A percentile compares a stretch with the other conserved stretches of the same genome.
Conservation (phyloP, 2,797 vertebrate genomes). For the Fringilla coelebs region DNA sequence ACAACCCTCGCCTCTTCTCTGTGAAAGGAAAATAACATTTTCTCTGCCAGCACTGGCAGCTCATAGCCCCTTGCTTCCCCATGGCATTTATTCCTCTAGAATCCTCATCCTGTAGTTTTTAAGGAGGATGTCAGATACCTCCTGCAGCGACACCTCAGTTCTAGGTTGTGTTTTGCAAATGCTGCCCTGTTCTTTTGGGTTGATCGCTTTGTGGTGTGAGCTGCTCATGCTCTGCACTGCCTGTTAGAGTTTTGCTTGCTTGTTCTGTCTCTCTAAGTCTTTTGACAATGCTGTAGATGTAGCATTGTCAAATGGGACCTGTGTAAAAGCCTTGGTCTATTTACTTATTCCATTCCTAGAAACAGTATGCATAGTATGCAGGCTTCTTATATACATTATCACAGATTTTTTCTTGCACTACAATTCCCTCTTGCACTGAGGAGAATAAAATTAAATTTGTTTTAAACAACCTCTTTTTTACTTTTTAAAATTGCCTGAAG, state of each 20-base stretch:
- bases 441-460: background rate
- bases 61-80: rapidly evolving
- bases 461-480: background rate
- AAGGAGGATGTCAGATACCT: background rate
- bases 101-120: background rate
- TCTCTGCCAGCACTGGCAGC: background rate
- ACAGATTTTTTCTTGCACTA: background rate
- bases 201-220: background rate
- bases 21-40: background rate
- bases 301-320: background rate
- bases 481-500: background rate
- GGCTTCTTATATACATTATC: background rate
- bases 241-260: background rate
- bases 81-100: background rate
- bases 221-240: background rate
- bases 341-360: background rate
- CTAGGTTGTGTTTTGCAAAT: background rate
- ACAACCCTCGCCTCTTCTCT: background rate
- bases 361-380: background rate
- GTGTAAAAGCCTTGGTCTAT: background rate
- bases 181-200: background rate
- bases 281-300: background rate
- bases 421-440: background rate
- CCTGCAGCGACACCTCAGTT: background rate
- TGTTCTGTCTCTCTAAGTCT: rapidly evolving